phyloP scores from a whole-genome alignment of 2,888 invertebrate genomes.

The Eudasyphora cyanicolor region DNA sequence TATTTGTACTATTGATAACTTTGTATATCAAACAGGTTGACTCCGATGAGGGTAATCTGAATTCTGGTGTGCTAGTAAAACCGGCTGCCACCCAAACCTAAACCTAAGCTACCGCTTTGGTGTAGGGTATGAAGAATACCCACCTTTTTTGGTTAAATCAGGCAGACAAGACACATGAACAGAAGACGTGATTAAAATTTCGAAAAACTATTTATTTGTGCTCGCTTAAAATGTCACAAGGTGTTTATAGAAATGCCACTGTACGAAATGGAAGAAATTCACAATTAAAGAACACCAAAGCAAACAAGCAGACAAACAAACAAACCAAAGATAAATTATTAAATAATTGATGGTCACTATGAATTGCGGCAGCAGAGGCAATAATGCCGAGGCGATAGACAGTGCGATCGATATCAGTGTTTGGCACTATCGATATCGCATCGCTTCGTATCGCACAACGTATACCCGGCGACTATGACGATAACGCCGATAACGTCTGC shows the following conservation, averaged over 20 bases:
- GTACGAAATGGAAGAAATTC: background rate
- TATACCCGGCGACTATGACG: background rate
- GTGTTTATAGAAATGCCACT: background rate
- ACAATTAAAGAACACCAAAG: background rate
- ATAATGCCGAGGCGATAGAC: background rate
- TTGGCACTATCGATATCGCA: background rate
- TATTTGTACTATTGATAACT: too few relatives aligned
- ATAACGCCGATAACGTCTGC: background rate
- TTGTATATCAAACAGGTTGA: too few relatives aligned
- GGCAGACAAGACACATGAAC: background rate
- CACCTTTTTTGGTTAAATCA: background rate
- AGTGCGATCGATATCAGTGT: constrained; percentile 1
- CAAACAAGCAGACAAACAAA: background rate
- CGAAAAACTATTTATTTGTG: background rate
- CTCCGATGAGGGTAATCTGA: too few relatives aligned
- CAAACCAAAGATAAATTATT: background rate
- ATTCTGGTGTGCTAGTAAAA: too few relatives aligned
- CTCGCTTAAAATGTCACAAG: background rate
- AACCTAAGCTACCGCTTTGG: too few relatives aligned
- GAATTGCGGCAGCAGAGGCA: background rate
- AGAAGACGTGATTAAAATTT: constrained; percentile 12
- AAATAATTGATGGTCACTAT: constrained; percentile 24
- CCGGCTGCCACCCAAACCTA: too few relatives aligned
- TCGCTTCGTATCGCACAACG: too few relatives aligned
- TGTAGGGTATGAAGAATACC: too few relatives aligned